These are phyloP conservation scores for Anguilla japonica DNA, from an alignment of 2,113 vertebrate genomes.

Conservation along the genomic window DNA sequence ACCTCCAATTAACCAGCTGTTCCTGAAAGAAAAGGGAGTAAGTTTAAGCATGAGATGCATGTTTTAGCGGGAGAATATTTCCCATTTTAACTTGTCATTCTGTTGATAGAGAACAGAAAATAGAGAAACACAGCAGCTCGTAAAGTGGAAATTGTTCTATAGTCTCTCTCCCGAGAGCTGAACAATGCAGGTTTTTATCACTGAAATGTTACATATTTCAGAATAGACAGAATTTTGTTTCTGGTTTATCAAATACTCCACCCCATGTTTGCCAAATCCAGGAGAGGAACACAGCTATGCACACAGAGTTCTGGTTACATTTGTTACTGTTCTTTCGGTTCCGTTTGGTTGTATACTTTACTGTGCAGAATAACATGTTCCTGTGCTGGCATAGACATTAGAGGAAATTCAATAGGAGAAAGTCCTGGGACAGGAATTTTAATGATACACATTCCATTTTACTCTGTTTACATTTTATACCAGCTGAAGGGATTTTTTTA, in stretches of 20 bases:
- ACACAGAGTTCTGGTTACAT: background rate
- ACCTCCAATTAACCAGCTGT: background rate
- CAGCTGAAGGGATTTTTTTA: background rate
- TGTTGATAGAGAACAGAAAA: background rate
- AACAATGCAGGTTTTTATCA: background rate
- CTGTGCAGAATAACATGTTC: background rate
- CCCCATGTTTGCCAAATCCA: background rate
- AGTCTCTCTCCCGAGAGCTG: background rate
- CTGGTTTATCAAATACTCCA: background rate
- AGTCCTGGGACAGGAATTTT: background rate
- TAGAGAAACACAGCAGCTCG: background rate
- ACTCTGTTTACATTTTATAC: background rate
- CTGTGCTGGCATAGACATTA: background rate
- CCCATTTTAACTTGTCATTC: background rate
- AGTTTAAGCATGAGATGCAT: background rate
- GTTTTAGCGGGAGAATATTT: background rate
- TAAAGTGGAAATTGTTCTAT: background rate
- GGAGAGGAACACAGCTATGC: background rate
- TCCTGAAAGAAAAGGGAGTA: background rate
- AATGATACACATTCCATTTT: background rate
- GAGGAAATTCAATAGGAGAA: background rate
- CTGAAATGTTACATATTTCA: background rate
- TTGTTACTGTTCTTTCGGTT: constrained; percentile 1
- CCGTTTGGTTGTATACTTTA: background rate
- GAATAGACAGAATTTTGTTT: background rate